Evolutionary conservation across 1,140 invertebrate species (phyloP), one percentile per base, ranked within the genome.

Genomic region (Halyomorpha halys): DNA sequence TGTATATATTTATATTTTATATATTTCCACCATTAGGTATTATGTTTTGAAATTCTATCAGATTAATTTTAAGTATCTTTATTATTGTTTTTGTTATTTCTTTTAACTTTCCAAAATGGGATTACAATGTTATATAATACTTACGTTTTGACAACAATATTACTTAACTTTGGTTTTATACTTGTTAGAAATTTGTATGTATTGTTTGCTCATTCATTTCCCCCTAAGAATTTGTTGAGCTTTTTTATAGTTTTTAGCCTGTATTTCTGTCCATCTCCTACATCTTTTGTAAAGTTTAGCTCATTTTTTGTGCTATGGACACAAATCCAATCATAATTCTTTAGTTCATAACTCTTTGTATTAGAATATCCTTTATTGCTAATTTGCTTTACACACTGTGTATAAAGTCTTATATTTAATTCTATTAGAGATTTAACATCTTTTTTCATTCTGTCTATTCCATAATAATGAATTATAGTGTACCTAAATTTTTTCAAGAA

Each of bases 401-500:
- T 53, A 23, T 27, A 65, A 0, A 71, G 56, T 44, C 65, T 19
- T 49, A 56, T 53, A 56, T 72, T 72, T 23, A 68, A 25, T 9
- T 30, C 21, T 18, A 68, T 59, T 14, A 72, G 62, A 53, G 63
- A 61, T 39, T 71, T 45, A 60, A 70, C 67, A 51, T 74, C 70
- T 27, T 56, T 59, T 34, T 61, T 66, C 71, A 77, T 72, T 56
- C 64, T 67, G 27, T 72, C 62, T 9, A 54, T 21, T 15, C 76
- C 76, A 53, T 65, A 68, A 67, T 71, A 75, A 27, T 64, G 19
- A 19, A 67, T 62, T 0, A 75, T 67, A 62, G 66, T 67, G 19
- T 66, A 23, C 21, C 69, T 66, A 34, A 77, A 74, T 66, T 69
- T 74, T 6, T 69, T 49, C 16, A 69, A 15, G 65, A 77, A 77